Base-by-base conservation (phyloP, 2,888 invertebrate species). In the Agrochola macilenta region DNA sequence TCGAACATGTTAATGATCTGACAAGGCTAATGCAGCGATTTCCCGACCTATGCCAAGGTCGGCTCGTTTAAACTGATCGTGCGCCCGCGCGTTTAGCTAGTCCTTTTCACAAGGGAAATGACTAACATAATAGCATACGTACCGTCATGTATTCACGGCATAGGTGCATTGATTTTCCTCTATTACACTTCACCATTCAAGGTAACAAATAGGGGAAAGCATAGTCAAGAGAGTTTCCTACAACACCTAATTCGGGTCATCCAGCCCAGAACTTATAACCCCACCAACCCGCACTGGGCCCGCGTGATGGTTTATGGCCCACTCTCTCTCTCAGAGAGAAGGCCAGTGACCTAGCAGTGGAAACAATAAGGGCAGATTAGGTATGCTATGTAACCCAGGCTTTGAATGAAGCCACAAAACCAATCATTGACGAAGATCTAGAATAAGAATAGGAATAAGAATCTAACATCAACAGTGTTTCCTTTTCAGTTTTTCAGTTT, bases 71-170 rank as follows among this genome's bases (percentile, higher is more conserved):
- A 74, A 82, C 49, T 64, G 74, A 83, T 71, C 83, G 78, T 83
- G 79, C 68, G 58, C 57, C 23, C n/a, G 60, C 17, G 69, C 61
- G 69, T 76, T 73, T 74, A 69, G 14, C 49, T 66, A 60, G 65
- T 66, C 46, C 78, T 85, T 83, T 83, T 83, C 83, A 86, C 79
- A 86, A 83, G 86, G 83, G 83, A 83, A 78, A 78, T 86, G 65
- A 85, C 60, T 71, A 76, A 78, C 30, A 20, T 80, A 69, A 73
- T 73, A 61, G 26, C 81, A 69, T 66, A 69, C n/a, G 4, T 49
- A 39, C 39, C 46, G n/a, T 68, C 35, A 23, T 49, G 26, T 49
- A 35, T 58, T 63, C 12, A 68, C 26, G 5, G 52, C n/a, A 64
- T 9, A 23, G 20, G 8, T 23, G 35, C 26, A 52, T 39, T 46